A percentile compares a stretch with the other conserved stretches of the same genome.
Evolutionary conservation across 2,888 invertebrate species (phyloP).

Genomic region (Cecidostiba fungosa): DNA sequence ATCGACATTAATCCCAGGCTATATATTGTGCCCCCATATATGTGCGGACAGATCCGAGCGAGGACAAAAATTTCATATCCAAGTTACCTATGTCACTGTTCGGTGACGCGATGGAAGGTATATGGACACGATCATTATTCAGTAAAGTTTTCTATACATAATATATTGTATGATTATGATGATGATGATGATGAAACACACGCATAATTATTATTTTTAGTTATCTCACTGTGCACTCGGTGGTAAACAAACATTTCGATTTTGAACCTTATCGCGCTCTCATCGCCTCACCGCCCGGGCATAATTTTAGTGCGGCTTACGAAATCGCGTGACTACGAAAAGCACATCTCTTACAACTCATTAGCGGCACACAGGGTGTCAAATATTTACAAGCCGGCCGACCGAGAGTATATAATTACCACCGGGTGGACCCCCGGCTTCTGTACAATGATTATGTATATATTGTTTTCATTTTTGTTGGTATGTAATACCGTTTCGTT

Average conservation of each 20-base stretch:
- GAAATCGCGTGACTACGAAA: not conserved
- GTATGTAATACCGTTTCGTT: conserved; percentile 10
- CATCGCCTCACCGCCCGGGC: too few relatives aligned
- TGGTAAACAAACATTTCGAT: not conserved
- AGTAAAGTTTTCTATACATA: conserved; percentile 31
- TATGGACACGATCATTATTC: conserved; percentile 51
- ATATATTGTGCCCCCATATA: conserved; percentile 55
- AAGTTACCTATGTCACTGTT: conserved; percentile 72
- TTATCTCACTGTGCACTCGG: conserved; percentile 1
- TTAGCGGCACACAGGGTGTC: not conserved
- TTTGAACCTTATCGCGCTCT: too few relatives aligned
- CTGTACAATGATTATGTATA: not conserved
- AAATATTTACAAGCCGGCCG: not conserved
- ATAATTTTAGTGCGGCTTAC: not conserved
- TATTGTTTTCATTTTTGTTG: conserved; percentile 9
- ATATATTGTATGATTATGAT: not conserved
- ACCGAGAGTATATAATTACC: not conserved
- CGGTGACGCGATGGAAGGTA: conserved; percentile 74
- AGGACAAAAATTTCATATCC: conserved; percentile 67
- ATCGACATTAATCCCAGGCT: conserved; percentile 48
- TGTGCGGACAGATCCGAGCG: conserved; percentile 64
- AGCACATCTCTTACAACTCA: not conserved
- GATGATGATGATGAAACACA: not conserved
- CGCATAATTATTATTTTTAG: conserved; percentile 3
- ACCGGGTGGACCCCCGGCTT: not conserved